Evolutionary conservation across 1,140 invertebrate genomes (phyloP).

Genomic region (Drosophila pseudoananassae): DNA sequence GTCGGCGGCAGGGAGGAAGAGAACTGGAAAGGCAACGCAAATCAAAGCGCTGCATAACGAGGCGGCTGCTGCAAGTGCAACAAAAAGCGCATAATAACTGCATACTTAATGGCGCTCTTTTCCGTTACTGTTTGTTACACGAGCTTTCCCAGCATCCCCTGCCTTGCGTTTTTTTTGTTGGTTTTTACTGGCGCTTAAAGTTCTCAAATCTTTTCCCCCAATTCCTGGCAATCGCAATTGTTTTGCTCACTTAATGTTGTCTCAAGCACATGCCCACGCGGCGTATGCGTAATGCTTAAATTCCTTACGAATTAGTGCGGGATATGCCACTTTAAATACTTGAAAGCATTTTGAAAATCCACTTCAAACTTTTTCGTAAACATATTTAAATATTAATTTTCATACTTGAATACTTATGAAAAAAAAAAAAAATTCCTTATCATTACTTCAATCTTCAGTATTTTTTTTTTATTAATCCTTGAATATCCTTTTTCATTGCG

Average conservation of each 20-base stretch:
- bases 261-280: slow-evolving; percentile 31
- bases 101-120: slow-evolving; percentile 70
- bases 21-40: slow-evolving; percentile 45
- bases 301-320: neutral
- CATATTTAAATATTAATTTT: too few species aligned
- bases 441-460: neutral
- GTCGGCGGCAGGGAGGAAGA: neutral
- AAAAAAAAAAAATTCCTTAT: neutral
- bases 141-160: slow-evolving; percentile 3
- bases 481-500: neutral
- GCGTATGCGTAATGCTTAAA: slow-evolving; percentile 44
- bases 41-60: slow-evolving; percentile 65
- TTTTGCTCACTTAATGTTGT: slow-evolving; percentile 51
- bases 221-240: slow-evolving; percentile 44
- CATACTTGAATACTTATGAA: too few species aligned
- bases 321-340: neutral
- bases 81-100: slow-evolving; percentile 80
- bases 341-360: too few species aligned
- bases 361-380: too few species aligned
- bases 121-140: slow-evolving; percentile 24
- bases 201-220: slow-evolving; percentile 30
- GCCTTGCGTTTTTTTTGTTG: neutral
- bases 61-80: slow-evolving; percentile 70
- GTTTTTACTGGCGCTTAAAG: slow-evolving; percentile 10
- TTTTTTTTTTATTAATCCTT: neutral